Conservation (phyloP, 2,888 invertebrate species). For the Cremastinae sp. region DNA sequence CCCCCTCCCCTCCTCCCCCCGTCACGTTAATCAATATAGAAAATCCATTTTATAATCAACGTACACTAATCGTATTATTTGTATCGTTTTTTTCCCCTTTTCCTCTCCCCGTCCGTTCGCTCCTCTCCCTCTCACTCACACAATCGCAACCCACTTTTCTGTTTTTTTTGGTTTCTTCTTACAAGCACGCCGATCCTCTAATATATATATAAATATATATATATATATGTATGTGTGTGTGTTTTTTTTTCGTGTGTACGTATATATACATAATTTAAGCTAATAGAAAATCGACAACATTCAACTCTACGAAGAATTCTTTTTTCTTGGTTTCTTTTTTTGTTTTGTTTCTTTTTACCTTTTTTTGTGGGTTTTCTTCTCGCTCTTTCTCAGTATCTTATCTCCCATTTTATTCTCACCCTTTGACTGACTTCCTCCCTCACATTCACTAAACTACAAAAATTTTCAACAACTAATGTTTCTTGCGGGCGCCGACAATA, state of each 20-base stretch:
- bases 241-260: constrained; percentile 14
- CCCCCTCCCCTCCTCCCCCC: constrained; percentile 44
- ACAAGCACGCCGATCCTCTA: constrained; percentile 36
- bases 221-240: constrained; percentile 22
- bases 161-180: constrained; percentile 17
- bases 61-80: constrained; percentile 53
- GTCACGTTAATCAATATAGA: constrained; percentile 57
- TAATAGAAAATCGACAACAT: constrained; percentile 75
- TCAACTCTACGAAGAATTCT: constrained; percentile 73
- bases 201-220: neutral
- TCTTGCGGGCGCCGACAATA: constrained; percentile 55
- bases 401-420: neutral
- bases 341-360: constrained; percentile 9
- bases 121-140: neutral
- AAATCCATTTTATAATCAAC: constrained; percentile 60
- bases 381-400: too few species aligned
- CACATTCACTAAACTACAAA: constrained; percentile 49
- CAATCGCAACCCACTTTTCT: constrained; percentile 7
- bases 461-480: constrained; percentile 60
- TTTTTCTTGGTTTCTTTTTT: constrained; percentile 38
- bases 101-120: neutral
- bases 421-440: neutral
- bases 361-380: too few species aligned
- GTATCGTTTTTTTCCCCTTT: constrained; percentile 9
- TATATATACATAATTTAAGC: constrained; percentile 55